phyloP scores from a whole-genome alignment of 2,797 vertebrate genomes.

The Ceryle rudis region DNA sequence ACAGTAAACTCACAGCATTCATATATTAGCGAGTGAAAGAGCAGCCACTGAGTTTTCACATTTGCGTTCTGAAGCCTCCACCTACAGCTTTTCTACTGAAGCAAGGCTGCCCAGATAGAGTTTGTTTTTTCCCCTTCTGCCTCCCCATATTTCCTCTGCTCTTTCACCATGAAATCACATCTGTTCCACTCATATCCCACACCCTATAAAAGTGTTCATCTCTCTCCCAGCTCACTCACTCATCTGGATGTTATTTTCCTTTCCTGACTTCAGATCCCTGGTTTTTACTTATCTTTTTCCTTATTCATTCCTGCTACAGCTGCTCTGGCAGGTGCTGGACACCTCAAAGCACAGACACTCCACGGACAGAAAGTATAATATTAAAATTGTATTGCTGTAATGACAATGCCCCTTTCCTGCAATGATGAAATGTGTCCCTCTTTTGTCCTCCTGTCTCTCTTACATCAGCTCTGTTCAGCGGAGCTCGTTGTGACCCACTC shows the following conservation, averaged over 20 bases:
- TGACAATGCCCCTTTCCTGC: background rate
- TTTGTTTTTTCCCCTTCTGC: background rate
- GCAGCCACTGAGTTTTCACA: constrained; percentile 12
- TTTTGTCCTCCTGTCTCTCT: background rate
- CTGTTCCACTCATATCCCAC: background rate
- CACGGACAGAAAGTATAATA: background rate
- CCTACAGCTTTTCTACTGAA: background rate
- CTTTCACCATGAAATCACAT: constrained; percentile 13
- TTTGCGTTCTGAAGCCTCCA: background rate
- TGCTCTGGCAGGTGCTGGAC: background rate
- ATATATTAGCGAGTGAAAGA: constrained; percentile 26
- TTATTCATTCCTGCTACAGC: background rate
- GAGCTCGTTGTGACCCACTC: background rate
- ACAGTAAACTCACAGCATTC: constrained; percentile 12
- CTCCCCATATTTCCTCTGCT: background rate
- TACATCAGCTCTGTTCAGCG: background rate
- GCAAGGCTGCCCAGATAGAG: background rate
- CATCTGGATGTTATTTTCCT: background rate
- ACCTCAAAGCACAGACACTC: background rate
- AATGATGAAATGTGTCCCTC: background rate
- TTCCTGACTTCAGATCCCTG: background rate
- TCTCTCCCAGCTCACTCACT: background rate
- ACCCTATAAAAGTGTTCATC: background rate
- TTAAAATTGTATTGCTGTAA: background rate
- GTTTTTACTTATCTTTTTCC: background rate